These are phyloP conservation scores for Astreopora myriophthalma DNA, from an alignment of 64 coral and sea anemone species.

Conservation along the genomic window DNA sequence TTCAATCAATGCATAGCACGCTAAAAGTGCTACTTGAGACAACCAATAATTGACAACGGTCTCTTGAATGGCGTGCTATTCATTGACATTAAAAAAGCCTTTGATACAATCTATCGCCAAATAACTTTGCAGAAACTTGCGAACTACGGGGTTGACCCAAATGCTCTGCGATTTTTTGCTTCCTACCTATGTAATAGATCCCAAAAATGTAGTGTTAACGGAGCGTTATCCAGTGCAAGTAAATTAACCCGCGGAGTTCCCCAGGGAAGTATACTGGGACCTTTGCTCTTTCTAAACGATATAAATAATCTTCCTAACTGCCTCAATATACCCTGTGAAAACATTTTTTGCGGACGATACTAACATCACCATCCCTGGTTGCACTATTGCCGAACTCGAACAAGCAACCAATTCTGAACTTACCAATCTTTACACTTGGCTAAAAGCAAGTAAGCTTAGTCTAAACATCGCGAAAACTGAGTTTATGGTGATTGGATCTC, in stretches of 20 bases:
- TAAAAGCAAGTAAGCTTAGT: no score
- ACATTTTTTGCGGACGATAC: slow-evolving; percentile 13
- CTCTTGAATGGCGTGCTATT: no score
- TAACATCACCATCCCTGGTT: slow-evolving; percentile 1
- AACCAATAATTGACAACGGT: no score
- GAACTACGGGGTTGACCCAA: no score
- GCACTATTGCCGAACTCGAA: neutral
- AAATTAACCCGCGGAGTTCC: neutral
- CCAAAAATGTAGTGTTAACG: neutral
- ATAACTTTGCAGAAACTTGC: no score
- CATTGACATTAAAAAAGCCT: no score
- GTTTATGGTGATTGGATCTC: neutral
- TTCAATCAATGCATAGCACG: no score
- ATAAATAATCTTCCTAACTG: slow-evolving; percentile 21
- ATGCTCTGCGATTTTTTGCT: no score
- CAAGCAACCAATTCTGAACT: neutral
- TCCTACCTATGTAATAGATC: no score
- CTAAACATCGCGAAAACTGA: no score
- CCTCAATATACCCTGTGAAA: neutral
- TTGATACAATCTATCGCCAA: no score
- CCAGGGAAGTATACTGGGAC: slow-evolving; percentile 1
- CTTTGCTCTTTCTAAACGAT: neutral
- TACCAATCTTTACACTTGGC: neutral
- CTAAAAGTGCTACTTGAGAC: no score
- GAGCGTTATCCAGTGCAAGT: neutral